phyloP scores from a whole-genome alignment of 2,797 vertebrate species.

The Pampus argenteus region DNA sequence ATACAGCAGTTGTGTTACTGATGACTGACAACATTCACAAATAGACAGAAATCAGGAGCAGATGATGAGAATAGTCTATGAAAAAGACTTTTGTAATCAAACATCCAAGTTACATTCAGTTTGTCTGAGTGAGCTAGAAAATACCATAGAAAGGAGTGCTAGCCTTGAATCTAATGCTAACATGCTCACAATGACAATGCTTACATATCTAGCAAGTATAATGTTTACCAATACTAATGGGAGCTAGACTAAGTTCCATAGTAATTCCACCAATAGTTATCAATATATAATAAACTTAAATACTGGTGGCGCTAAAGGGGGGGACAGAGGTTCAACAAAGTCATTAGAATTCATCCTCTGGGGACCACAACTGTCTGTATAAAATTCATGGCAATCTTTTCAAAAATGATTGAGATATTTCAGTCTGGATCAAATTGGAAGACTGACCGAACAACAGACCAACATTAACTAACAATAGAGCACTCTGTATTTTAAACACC shows the following conservation, averaged over 20 bases:
- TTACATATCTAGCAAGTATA: not conserved
- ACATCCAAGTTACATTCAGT: conserved; percentile 54
- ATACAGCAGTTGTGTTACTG: conserved; percentile 26
- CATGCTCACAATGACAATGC: not conserved
- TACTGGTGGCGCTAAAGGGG: not conserved
- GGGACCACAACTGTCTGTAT: not conserved
- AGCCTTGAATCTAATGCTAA: not conserved
- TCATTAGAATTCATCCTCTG: not conserved
- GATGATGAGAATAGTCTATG: conserved; percentile 59
- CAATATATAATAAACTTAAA: not conserved
- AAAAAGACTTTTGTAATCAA: conserved; percentile 54
- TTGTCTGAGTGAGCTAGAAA: conserved; percentile 32
- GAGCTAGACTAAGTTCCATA: not conserved
- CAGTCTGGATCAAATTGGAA: no score
- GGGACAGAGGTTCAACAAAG: not conserved
- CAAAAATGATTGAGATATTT: not conserved
- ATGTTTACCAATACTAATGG: not conserved
- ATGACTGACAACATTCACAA: conserved; percentile 44
- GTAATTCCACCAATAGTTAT: not conserved
- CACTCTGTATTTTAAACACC: conserved; percentile 8
- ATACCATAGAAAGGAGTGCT: not conserved
- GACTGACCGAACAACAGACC: not conserved
- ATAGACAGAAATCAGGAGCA: conserved; percentile 63
- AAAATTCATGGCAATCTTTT: not conserved
- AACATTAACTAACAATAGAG: not conserved